Base-by-base conservation (phyloP, 2,797 vertebrate genomes). In the Tragelaphus eurycerus region DNA sequence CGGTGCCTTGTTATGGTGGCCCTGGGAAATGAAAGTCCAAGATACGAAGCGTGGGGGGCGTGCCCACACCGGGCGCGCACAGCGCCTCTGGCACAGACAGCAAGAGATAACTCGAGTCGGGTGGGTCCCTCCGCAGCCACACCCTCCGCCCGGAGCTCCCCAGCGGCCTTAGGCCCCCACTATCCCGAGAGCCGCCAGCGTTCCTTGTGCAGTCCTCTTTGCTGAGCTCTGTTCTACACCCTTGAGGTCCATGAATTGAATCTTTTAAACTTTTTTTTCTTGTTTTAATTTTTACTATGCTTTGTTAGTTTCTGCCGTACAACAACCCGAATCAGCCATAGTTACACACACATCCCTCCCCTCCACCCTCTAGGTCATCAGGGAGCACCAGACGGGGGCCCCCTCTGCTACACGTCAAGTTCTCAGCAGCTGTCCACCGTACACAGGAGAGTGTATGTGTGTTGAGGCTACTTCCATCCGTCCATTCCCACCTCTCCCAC, bases 91-190 rank as follows among this genome's bases (percentile, higher is more conserved):
- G 54, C 55, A 10, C 3, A 2, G 34, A 23, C 29, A 31, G 14
- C 3, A 2, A 23, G 54, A 29, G 60, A 34, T 17, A 11, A 11
- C 25, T 29, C 11, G 2, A 0, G 2, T 10, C 9, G 31, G 62
- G 5, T 1, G 15, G 12, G 11, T 81, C 43, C 59, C 57, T 85
- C 21, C 2, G 60, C 55, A 71, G 57, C 71, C 31, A 34, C 1
- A 1, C 8, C 14, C 25, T 57, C 11, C 4, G 17, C 11, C 29
- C 1, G 48, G 83, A 59, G 21, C 19, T 13, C 29, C 1, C 46
- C 25, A 7, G 74, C 0, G 14, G 43, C 34, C 31, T 64, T 16
- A 48, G n/a, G 19, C 11, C 92, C 79, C 67, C 57, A 6, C 14
- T 8, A 0, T 43, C 25, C 27, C 5, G 8, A 27, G 5, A 0